A percentile compares a stretch with the other conserved stretches of the same genome.
phyloP scores from a whole-genome alignment of 2,113 vertebrate genomes.

The Brachyhypopomus gauderio region DNA sequence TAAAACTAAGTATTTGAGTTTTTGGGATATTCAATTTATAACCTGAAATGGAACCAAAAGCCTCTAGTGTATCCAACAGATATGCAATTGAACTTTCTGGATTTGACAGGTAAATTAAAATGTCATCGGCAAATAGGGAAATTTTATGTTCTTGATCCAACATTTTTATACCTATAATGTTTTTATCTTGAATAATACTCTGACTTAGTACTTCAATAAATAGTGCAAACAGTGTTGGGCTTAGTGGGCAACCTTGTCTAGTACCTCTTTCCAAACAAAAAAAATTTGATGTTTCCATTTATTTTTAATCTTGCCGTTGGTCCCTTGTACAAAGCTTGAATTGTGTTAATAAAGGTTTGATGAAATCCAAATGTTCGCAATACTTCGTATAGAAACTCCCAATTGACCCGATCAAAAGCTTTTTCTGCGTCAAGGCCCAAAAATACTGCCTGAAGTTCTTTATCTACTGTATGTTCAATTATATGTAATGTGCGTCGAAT shows the following conservation, averaged over 20 bases:
- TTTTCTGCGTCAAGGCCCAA: slow-evolving; percentile 24
- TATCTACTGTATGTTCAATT: no score
- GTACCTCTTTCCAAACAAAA: slow-evolving; percentile 6
- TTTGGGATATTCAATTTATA: slow-evolving; percentile 40
- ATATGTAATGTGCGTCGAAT: slow-evolving; percentile 24
- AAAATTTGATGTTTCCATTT: background rate
- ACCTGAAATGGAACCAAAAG: slow-evolving; percentile 9
- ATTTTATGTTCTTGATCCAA: slow-evolving; percentile 4
- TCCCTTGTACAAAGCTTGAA: background rate
- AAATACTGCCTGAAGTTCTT: no score
- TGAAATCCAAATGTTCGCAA: slow-evolving; percentile 1
- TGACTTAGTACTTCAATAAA: slow-evolving; percentile 38
- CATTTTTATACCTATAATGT: slow-evolving; percentile 36
- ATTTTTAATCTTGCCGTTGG: slow-evolving; percentile 24
- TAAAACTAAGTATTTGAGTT: slow-evolving; percentile 2
- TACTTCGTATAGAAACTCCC: background rate
- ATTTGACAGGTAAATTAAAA: slow-evolving; percentile 35
- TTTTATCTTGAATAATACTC: slow-evolving; percentile 36
- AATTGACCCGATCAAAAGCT: no score
- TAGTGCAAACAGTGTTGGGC: slow-evolving; percentile 32
- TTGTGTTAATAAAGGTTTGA: background rate
- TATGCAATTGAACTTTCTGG: background rate
- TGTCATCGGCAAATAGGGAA: slow-evolving; percentile 27
- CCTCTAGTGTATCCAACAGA: background rate
- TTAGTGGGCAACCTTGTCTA: slow-evolving; percentile 38